phyloP scores from a whole-genome alignment of 92 coral and sea anemone species.

The Palythoa grandis region DNA sequence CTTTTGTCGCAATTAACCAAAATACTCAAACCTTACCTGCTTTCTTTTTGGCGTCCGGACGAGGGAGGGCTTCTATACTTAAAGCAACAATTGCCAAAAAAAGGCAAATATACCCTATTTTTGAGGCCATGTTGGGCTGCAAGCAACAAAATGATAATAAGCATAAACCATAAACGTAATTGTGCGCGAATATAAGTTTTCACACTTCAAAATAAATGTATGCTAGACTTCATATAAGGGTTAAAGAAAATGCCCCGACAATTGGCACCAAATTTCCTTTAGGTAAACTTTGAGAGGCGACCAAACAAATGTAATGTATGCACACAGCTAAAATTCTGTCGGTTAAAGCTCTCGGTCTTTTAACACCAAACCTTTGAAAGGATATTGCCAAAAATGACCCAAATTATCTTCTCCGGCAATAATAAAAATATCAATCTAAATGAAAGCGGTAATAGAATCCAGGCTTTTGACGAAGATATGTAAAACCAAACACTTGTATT shows the following conservation, averaged over 20 bases:
- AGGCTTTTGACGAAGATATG: background rate
- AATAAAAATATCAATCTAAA: no score
- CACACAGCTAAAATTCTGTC: no score
- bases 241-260: background rate
- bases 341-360: background rate
- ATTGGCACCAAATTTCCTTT: background rate
- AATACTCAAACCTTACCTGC: background rate
- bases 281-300: background rate
- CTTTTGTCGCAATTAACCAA: background rate
- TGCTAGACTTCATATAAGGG: background rate
- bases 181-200: background rate
- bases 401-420: background rate
- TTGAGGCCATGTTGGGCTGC: constrained; percentile 87
- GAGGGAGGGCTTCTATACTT: constrained; percentile 34
- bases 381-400: background rate
- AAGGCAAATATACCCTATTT: constrained; percentile 45
- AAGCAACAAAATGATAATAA: constrained; percentile 5
- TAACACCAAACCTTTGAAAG: background rate
- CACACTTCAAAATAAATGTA: background rate
- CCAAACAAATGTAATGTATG: background rate
- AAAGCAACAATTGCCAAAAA: constrained; percentile 30
- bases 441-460: no score
- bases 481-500: background rate
- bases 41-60: constrained; percentile 32
- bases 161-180: background rate